Evolutionary conservation across 64 coral and sea anemone species (phyloP).

Genomic region (Montipora capricornis): DNA sequence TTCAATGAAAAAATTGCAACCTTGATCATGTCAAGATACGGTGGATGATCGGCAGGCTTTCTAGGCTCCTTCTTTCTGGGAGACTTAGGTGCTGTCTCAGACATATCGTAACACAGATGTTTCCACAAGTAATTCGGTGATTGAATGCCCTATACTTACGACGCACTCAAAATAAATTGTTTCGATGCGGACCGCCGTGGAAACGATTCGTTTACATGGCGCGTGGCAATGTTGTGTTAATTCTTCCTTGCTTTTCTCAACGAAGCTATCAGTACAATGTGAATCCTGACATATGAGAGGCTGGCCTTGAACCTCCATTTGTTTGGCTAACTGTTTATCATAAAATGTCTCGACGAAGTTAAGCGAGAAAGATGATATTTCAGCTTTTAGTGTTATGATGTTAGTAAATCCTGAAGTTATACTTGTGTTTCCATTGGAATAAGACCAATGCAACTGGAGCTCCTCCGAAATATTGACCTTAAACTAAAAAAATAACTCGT

Average conservation of each 20-base stretch:
- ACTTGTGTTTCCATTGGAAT: no score
- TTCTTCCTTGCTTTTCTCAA: not conserved
- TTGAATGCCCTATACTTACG: not conserved
- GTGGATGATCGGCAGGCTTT: constrained; percentile 37
- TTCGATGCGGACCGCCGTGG: constrained; percentile 30
- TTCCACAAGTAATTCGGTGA: no score
- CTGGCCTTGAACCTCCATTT: no score
- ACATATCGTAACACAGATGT: not conserved
- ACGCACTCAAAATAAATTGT: not conserved
- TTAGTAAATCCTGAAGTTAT: no score
- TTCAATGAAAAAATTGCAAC: constrained; percentile 26
- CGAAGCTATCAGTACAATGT: no score
- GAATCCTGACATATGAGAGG: no score
- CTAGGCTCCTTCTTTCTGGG: not conserved
- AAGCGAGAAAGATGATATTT: no score
- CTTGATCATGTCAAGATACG: constrained; percentile 32
- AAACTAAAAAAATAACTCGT: not conserved
- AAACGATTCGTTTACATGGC: not conserved
- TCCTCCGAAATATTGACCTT: not conserved
- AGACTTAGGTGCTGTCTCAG: not conserved
- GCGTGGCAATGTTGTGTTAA: not conserved
- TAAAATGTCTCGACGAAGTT: not conserved
- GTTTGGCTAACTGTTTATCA: not conserved
- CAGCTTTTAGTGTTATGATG: no score
- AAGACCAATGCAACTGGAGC: not conserved